Percentiles rank a stretch among this genome's conserved stretches.
Evolutionary conservation across 2,113 vertebrate species (phyloP).

Genomic region (Lampris megalopsis): DNA sequence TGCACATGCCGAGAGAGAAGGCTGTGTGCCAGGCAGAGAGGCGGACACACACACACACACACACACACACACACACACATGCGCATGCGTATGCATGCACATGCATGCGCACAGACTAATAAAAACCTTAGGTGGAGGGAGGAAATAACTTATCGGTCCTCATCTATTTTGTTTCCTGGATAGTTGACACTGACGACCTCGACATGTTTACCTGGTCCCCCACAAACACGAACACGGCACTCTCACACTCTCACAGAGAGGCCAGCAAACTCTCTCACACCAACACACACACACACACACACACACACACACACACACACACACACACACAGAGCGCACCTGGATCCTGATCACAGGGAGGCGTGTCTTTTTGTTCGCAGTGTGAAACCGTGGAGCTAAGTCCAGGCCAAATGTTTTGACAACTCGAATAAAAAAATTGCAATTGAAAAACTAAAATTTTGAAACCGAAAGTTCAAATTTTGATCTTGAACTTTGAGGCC

Average conservation of each 20-base stretch:
- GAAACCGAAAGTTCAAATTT: too few relatives aligned
- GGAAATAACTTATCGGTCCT: constrained; percentile 37
- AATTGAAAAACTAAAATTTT: too few relatives aligned
- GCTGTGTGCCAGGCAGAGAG: not conserved
- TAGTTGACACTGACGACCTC: not conserved
- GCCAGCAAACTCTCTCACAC: not conserved
- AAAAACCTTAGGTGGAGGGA: not conserved
- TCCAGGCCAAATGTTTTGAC: too few relatives aligned
- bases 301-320: not conserved
- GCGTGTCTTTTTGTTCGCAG: too few relatives aligned
- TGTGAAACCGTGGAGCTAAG: too few relatives aligned
- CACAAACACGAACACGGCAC: not conserved
- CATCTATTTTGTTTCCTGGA: constrained; percentile 30
- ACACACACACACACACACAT: not conserved
- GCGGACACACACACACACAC: not conserved
- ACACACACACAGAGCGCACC: too few relatives aligned
- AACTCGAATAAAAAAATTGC: too few relatives aligned
- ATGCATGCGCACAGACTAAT: not conserved
- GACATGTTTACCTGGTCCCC: not conserved
- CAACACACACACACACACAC: constrained; percentile 7
- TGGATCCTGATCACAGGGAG: too few relatives aligned
- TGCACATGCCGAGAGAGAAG: not conserved
- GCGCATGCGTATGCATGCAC: not conserved
- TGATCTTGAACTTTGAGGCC: too few relatives aligned
- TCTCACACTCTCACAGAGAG: too few relatives aligned